Base-by-base conservation (phyloP, 2,113 vertebrate species). In the Ceyx margarethae region DNA sequence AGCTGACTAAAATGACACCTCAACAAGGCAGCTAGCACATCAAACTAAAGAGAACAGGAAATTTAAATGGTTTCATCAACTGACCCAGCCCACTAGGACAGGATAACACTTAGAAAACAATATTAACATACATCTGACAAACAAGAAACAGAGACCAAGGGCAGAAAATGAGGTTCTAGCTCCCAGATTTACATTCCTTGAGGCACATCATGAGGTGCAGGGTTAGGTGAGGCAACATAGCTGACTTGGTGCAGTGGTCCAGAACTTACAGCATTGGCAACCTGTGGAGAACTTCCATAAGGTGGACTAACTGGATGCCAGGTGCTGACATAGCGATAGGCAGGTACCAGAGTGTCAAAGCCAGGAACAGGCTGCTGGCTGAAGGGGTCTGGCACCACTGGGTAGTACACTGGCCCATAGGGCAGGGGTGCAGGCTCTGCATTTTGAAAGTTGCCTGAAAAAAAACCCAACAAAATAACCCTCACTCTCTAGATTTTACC, bases 311-410 rank as follows among this genome's bases (percentile, higher is more conserved):
- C 90, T 11, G 98, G 98, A 33, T 98, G 96, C 95, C 98, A 98
- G 11, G 97, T 88, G 2, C 96, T 78, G 33, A 98, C 65, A 80
- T 81, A 96, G 66, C 97, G 96, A 87, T 97, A 88, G 94, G 98
- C 97, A 88, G 96, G 98, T 37, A 98, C 91, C 83, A 98, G 98
- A 11, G 98, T 89, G 84, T 99, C 98, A 78, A 98, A 99, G 7
- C 97, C 96, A 42, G 98, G 96, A 66, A 98, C 72, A 10, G 98
- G 85, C 21, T 97, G 84, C 15, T 98, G 98, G 61, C 87, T 92
- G 81, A 96, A 98, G 51, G 97, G 98, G 37, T 99, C 98, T 25
- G 97, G 94, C 85, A 98, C 94, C 12, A 99, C 90, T n/a, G 98
- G 96, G 87, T 98, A 98, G 95, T 98, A 98, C 4, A 98, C 94